Conservation (phyloP, 2,113 vertebrate genomes). For the Aldabrachelys gigantea region DNA sequence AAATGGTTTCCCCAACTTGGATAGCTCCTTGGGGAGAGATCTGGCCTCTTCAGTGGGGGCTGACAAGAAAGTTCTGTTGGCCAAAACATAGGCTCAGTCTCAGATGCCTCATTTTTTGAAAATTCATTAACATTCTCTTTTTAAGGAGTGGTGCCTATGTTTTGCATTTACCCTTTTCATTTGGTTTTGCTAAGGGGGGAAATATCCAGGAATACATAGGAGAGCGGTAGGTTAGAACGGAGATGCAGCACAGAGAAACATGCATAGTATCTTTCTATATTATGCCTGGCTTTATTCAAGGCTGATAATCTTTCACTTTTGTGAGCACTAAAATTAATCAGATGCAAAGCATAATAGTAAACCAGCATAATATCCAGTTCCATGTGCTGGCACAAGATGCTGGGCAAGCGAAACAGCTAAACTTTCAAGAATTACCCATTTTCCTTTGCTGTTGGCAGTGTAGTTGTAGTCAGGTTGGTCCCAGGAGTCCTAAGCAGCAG, state of each 20-base stretch:
- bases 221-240: background rate
- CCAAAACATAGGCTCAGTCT: too few species aligned
- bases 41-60: too few species aligned
- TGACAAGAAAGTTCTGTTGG: too few species aligned
- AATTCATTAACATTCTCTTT: too few species aligned
- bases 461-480: too few species aligned
- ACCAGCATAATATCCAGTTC: background rate
- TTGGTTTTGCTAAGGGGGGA: too few species aligned
- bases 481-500: too few species aligned
- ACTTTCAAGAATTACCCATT: background rate
- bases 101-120: too few species aligned
- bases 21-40: too few species aligned
- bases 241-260: background rate
- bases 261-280: background rate
- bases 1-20: too few species aligned
- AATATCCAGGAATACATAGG: background rate
- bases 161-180: too few species aligned
- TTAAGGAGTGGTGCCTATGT: too few species aligned
- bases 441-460: background rate
- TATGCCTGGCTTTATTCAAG: background rate
- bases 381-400: background rate
- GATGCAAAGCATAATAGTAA: rapidly evolving
- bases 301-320: background rate
- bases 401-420: background rate
- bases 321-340: background rate